Base-by-base conservation (phyloP, 2,797 vertebrate genomes). In the Peromyscus melanophrys region DNA sequence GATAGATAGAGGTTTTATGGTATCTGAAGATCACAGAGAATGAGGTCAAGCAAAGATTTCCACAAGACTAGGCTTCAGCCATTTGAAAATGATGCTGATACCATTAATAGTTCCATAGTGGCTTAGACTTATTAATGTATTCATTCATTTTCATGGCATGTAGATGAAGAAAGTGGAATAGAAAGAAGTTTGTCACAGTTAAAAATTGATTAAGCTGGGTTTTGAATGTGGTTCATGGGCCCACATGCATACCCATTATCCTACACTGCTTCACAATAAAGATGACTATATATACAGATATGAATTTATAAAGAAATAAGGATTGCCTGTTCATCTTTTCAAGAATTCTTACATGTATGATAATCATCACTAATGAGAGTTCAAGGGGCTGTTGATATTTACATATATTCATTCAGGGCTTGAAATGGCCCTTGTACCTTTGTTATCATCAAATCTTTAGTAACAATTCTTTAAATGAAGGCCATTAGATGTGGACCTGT, bases 201-300 rank as follows among this genome's bases (percentile, higher is more conserved):
- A 61, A 59, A 81, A 77, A 31, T 8, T 69, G 85, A 21, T 27
- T 76, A 82, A 90, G 4, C 37, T 95, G 57, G 11, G 6, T 73
- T 97, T 93, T 63, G n/a, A 92, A 63, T 25, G 9, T 94, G 34
- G 31, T 29, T 92, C 27, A 23, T 71, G 52, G 83, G 25, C 71
- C 55, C 49, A 21, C 25, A 67, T 21, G 1, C 37, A 37, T 92
- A 65, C 46, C 17, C 5, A 49, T 63, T 52, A 37, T 16, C 8
- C 9, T 43, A 23, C n/a, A 55, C 10, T 90, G 4, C 61, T 95
- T 88, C 29, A 80, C 21, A 59, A 29, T 75, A 73, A 84, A 90
- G 34, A 59, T 34, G 31, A 31, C 1, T 37, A 21, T 77, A 67
- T 57, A 7, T 7, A 34, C 37, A 37, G n/a, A 34, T 71, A 6